Evolutionary conservation across 2,888 invertebrate genomes (phyloP).

Genomic region (Cataglyphis livida): DNA sequence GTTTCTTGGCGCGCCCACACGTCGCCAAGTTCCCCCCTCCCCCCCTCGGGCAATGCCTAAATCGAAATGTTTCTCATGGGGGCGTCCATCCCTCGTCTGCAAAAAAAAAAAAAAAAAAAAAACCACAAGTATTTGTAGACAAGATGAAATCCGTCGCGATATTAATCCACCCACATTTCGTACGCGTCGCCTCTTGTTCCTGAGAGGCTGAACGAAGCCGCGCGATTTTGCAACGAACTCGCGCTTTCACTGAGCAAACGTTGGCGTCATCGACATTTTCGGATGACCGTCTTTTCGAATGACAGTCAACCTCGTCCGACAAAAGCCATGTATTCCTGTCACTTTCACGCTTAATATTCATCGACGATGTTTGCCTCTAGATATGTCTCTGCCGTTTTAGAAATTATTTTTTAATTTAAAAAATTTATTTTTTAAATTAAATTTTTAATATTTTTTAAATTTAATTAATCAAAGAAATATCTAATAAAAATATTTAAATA

Average conservation of each 20-base stretch:
- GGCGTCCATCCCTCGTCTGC: neutral
- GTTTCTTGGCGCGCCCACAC: constrained; percentile 21
- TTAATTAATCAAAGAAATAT: neutral
- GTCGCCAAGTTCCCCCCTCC: neutral
- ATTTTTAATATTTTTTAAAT: too few relatives aligned
- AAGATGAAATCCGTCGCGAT: constrained; percentile 16
- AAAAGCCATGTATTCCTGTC: constrained; percentile 9
- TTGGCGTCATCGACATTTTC: constrained; percentile 43
- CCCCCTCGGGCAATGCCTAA: neutral
- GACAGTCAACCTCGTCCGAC: neutral
- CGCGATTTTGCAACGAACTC: constrained; percentile 4
- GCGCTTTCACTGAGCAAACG: constrained; percentile 39
- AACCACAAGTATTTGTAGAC: constrained; percentile 15
- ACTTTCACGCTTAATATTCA: constrained; percentile 3
- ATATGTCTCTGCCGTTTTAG: neutral
- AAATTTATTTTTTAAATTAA: too few relatives aligned
- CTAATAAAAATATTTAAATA: neutral
- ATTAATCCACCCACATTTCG: constrained; percentile 28
- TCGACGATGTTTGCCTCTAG: neutral
- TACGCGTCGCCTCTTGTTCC: neutral
- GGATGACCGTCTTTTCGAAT: constrained; percentile 14
- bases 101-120: too few relatives aligned
- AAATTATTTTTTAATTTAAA: too few relatives aligned
- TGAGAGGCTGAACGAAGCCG: constrained; percentile 22
- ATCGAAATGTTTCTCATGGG: neutral